phyloP scores from a whole-genome alignment of 2,888 invertebrate species.

The Apotomis capreana region DNA sequence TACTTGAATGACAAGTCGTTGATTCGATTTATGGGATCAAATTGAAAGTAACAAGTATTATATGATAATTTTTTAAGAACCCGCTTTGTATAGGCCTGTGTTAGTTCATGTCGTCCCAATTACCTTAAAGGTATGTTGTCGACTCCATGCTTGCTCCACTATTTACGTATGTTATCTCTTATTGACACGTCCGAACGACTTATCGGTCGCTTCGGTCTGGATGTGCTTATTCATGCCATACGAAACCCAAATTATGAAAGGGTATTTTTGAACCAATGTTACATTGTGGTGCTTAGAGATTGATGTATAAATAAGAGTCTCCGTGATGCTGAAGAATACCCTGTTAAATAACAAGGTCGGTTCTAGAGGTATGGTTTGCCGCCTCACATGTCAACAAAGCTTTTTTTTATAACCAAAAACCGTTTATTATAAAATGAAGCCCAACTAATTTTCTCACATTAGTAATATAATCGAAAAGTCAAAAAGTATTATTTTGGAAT shows the following conservation, averaged over 20 bases:
- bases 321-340: too few species aligned
- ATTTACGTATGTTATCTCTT: constrained; percentile 75
- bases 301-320: too few species aligned
- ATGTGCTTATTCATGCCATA: constrained; percentile 55
- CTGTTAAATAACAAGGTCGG: too few species aligned
- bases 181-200: constrained; percentile 77
- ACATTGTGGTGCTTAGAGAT: background rate
- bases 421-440: background rate
- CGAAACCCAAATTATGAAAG: constrained; percentile 17
- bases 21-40: too few species aligned
- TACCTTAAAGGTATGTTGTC: constrained; percentile 62
- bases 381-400: too few species aligned
- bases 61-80: background rate
- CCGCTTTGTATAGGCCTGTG: background rate
- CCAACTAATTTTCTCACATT: background rate
- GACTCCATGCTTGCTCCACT: constrained; percentile 66
- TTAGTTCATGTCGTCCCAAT: constrained; percentile 52
- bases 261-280: constrained; percentile 2
- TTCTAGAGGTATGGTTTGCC: too few species aligned
- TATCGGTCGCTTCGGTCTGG: constrained; percentile 72
- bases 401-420: too few species aligned
- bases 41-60: background rate
- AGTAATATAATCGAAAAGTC: background rate
- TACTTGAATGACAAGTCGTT: too few species aligned
- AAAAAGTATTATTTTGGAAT: constrained; percentile 4